Evolutionary conservation across 1,140 invertebrate genomes (phyloP).

Genomic region (Thalassaphorura encarpata): DNA sequence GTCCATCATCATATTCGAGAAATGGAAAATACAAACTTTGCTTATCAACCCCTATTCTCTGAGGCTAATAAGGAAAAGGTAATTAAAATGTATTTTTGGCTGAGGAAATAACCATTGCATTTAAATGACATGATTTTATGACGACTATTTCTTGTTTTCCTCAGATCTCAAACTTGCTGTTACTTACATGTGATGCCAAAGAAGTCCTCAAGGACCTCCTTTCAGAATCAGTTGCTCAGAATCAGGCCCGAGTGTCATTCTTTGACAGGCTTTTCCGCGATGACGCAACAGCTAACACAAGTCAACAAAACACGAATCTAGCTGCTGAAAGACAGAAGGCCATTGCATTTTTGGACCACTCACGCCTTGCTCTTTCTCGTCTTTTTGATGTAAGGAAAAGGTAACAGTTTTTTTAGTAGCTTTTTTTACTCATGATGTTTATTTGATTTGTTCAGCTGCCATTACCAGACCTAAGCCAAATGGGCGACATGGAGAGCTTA

Average conservation of each 20-base stretch:
- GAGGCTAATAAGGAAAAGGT: conserved; percentile 10
- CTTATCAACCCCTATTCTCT: conserved; percentile 24
- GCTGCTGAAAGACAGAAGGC: conserved; percentile 14
- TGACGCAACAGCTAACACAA: neutral
- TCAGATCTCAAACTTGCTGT: neutral
- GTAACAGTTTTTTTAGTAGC: neutral
- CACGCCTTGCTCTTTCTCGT: conserved; percentile 5
- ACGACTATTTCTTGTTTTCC: neutral
- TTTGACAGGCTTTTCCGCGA: neutral
- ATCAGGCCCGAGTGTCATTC: neutral
- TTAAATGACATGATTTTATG: neutral
- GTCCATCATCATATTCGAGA: conserved; percentile 14
- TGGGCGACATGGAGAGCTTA: neutral
- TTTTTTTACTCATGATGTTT: neutral
- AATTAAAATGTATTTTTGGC: too few species aligned
- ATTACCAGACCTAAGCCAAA: neutral
- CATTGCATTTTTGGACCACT: conserved; percentile 9
- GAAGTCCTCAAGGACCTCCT: neutral
- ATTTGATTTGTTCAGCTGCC: neutral
- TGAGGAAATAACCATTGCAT: too few species aligned
- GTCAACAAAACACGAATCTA: neutral
- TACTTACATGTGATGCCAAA: too few species aligned
- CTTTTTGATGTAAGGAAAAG: conserved; percentile 22
- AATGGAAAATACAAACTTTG: conserved; percentile 12
- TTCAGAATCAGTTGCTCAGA: neutral